Conservation (phyloP, 1,140 invertebrate genomes). For the Melitaea cinxia region DNA sequence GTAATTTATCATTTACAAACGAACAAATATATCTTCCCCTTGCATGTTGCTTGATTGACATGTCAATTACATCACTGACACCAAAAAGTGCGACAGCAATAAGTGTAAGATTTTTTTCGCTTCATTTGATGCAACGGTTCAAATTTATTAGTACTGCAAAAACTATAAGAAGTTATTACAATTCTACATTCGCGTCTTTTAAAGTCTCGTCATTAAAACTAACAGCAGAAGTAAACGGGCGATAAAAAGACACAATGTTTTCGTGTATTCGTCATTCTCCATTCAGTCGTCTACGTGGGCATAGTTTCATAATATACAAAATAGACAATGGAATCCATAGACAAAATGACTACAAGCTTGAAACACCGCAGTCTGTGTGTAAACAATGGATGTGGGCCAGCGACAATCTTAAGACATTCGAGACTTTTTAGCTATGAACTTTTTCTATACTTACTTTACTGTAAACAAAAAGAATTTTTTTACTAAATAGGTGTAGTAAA, state of each 20-base stretch:
- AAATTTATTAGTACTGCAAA: no score
- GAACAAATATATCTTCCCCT: no score
- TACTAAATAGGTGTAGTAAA: not conserved
- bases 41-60: no score
- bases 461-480: not conserved
- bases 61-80: no score
- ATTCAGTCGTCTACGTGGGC: conserved; percentile 32
- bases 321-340: conserved; percentile 40
- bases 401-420: conserved; percentile 31
- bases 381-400: conserved; percentile 41
- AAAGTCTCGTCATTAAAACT: not conserved
- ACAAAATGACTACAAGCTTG: conserved; percentile 44
- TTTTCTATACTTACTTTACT: not conserved
- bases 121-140: no score
- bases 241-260: not conserved
- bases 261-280: conserved; percentile 33
- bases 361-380: conserved; percentile 38
- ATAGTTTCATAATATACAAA: conserved; percentile 36
- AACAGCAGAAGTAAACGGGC: not conserved
- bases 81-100: no score
- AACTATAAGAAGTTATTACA: no score
- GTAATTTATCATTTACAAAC: no score
- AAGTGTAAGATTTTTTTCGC: no score
- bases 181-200: no score
- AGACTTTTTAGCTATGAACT: conserved; percentile 24